Evolutionary conservation across 2,797 vertebrate species (phyloP), one percentile per base, ranked within the genome.

Genomic region (Anguilla obscura): DNA sequence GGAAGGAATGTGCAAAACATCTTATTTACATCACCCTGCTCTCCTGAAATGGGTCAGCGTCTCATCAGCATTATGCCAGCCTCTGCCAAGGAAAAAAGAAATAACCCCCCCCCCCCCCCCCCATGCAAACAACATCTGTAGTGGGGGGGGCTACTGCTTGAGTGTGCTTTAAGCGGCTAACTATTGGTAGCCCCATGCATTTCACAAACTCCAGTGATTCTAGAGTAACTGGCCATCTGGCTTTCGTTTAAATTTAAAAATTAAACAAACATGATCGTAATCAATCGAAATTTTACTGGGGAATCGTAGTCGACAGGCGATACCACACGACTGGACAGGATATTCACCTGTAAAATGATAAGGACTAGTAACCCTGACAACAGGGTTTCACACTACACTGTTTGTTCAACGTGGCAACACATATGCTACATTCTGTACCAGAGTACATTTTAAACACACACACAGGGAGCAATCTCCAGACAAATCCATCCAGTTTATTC

Each of bases 401-500:
- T 21, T 40, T 45, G 76, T 30, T 74, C 27, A 74, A 24, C 7
- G 5, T 48, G 40, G 48, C 16, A 80, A 36, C 71, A 18, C 33
- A 8, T n/a, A 21, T 1, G 8, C 40, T n/a, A 12, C 18, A 50
- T 82, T 48, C 24, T 48, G 36, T 82, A 6, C 21, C 71, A 76
- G 30, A 16, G 30, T 16, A 36, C 3, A 36, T n/a, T 36, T 40
- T 9, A 85, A n/a, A 66, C 24, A 7, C 1, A 40, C 27, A 40
- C 84, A 63, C 14, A 63, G 16, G 5, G 24, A n/a, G 24, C 45
- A 18, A 48, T 50, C 56, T 36, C 36, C 84, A 85, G 84, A 85
- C 14, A 45, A 60, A 33, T 63, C 54, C 84, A 63, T 60, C 56
- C 84, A 85, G 56, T 85, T 85, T 85, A 85, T 85, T 85, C n/a